Conservation (phyloP, 2,797 vertebrate species). For the Monodelphis domestica region DNA sequence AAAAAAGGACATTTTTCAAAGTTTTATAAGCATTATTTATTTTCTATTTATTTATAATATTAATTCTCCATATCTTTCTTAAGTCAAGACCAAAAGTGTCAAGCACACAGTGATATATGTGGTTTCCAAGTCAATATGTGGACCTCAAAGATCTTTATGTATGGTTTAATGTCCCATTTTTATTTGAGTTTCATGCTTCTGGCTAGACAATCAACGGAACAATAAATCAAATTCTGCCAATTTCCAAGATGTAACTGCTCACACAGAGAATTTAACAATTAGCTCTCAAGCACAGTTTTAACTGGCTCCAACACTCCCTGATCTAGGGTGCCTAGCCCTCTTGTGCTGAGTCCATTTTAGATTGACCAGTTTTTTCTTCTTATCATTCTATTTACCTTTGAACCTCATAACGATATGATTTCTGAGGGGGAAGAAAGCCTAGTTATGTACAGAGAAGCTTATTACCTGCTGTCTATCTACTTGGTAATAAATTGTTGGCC, state of each 20-base stretch:
- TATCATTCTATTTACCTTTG: not conserved
- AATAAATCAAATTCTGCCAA: not conserved
- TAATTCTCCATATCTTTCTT: not conserved
- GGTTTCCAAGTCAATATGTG: not conserved
- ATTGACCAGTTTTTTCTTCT: not conserved
- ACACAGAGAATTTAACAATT: not conserved
- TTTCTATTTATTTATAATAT: too few species aligned
- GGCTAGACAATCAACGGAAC: not conserved
- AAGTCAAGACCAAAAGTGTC: not conserved
- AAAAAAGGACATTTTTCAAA: too few species aligned
- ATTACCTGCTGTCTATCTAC: not conserved
- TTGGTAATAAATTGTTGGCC: not conserved
- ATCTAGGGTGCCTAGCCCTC: not conserved
- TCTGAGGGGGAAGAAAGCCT: not conserved
- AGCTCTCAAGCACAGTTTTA: not conserved
- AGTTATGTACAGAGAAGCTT: not conserved
- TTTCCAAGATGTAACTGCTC: not conserved
- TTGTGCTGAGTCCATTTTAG: not conserved
- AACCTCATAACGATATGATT: not conserved
- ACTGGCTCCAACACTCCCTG: not conserved
- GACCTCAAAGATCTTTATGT: not conserved
- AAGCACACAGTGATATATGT: not conserved
- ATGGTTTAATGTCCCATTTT: not conserved
- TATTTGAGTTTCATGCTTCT: not conserved
- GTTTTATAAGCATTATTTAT: too few species aligned